Conservation (phyloP, 2,888 invertebrate species). For the Epinotia ramella region DNA sequence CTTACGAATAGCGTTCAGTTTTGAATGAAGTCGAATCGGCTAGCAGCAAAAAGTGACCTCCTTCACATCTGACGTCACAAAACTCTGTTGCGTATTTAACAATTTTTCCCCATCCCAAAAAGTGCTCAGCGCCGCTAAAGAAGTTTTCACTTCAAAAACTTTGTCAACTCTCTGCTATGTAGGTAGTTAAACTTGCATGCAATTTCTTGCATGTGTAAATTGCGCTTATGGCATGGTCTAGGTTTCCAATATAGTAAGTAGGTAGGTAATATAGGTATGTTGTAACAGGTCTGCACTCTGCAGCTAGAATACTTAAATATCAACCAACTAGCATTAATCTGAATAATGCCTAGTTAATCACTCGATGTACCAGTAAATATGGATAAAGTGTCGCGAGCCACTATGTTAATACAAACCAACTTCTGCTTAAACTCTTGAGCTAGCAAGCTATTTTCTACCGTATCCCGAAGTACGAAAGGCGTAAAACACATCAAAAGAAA, state of each 20-base stretch:
- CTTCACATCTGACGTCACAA: too few species aligned
- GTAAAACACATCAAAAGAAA: conserved; percentile 7
- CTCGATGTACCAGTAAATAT: conserved; percentile 30
- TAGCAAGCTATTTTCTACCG: conserved; percentile 24
- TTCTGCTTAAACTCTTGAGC: neutral
- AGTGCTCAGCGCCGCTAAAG: too few species aligned
- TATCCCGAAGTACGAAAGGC: neutral
- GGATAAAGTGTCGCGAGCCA: conserved; percentile 34
- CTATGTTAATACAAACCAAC: conserved; percentile 38
- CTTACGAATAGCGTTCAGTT: too few species aligned
- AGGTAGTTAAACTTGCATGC: too few species aligned
- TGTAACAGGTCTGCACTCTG: neutral
- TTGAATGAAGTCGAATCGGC: too few species aligned
- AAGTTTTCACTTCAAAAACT: too few species aligned
- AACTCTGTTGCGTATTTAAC: too few species aligned
- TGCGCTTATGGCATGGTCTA: too few species aligned
- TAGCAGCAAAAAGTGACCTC: too few species aligned
- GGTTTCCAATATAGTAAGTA: neutral
- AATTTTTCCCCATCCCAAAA: too few species aligned
- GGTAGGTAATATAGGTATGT: neutral
- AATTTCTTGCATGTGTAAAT: too few species aligned
- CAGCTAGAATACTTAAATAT: neutral
- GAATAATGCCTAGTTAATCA: conserved; percentile 22
- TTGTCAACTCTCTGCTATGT: too few species aligned
- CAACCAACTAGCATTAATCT: conserved; percentile 11